Evolutionary conservation across 2,888 invertebrate genomes (phyloP), one percentile per base, ranked within the genome.

Genomic region (Athetis lepigone): DNA sequence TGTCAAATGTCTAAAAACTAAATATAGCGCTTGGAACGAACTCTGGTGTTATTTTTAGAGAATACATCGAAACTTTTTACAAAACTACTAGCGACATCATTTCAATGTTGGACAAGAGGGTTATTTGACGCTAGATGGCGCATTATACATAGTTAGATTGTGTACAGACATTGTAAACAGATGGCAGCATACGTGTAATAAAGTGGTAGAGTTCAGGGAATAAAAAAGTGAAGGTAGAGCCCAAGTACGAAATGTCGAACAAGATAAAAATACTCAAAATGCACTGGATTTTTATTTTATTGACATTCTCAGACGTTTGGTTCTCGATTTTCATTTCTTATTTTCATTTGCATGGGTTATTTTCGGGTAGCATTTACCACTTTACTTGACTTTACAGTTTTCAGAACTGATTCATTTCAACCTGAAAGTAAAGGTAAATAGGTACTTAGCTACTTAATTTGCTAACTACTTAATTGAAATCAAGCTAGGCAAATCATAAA

Each of bases 21-120:
- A 94, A 91, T 93, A 93, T 95, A 95, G 92, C 92, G 94, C 91
- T 91, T 88, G 85, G 88, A 90, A 95, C 94, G 95, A 94, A 95
- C 95, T 95, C 95, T 95, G 91, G 94, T 90, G 94, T 93, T 95
- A 95, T 95, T 94, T 94, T 94, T 95, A 95, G 94, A 92, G 89
- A 94, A 88, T 91, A 90, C 83, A 80, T 80, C 72, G 79, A 85
- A 86, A 85, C 79, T 80, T 84, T 77, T 71, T 69, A 46, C 51
- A 63, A 69, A 59, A 65, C 81, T 71, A 36, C 43, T 84, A 84
- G 77, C 84, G 93, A 83, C 93, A 93, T 92, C 94, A 91, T 55
- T 51, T 60, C 19, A 6, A 29, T 46, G 4, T 8, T 18, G 11
- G 0, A n/a, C 0, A 25, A n/a, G n/a, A 8, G 33, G 19, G 2